Evolutionary conservation across 2,888 invertebrate genomes (phyloP).

Genomic region (Caenorhabditis sp.): DNA sequence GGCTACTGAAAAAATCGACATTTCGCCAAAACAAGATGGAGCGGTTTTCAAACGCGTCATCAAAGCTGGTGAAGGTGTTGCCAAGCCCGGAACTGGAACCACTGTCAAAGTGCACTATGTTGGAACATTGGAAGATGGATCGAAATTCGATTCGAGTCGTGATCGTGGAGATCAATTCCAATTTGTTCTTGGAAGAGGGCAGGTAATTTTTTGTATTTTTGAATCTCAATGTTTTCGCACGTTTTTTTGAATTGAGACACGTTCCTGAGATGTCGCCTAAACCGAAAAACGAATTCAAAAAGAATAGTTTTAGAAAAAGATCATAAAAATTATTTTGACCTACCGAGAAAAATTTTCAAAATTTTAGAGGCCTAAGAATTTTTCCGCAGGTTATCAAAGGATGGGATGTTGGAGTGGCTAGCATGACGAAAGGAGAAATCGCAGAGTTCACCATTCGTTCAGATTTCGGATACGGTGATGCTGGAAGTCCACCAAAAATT

Average conservation of each 20-base stretch:
- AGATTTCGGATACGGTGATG: slow-evolving; percentile 87
- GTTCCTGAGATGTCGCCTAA: no score
- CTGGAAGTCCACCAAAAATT: slow-evolving; percentile 86
- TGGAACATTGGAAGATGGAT: slow-evolving; percentile 85
- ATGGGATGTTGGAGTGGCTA: slow-evolving; percentile 91
- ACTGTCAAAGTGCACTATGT: slow-evolving; percentile 81
- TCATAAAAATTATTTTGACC: no score
- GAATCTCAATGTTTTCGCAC: no score
- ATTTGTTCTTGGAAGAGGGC: slow-evolving; percentile 87
- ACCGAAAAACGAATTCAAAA: no score
- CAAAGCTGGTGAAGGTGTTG: slow-evolving; percentile 78
- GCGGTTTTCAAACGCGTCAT: slow-evolving; percentile 82
- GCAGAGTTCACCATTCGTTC: slow-evolving; percentile 84
- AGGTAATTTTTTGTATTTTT: no score
- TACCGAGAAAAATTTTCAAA: no score
- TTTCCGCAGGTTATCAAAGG: slow-evolving; percentile 61
- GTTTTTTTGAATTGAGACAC: no score
- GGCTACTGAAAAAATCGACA: slow-evolving; percentile 32
- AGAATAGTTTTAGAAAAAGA: no score
- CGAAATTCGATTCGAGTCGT: slow-evolving; percentile 89
- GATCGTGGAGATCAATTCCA: slow-evolving; percentile 85
- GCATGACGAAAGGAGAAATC: slow-evolving; percentile 83
- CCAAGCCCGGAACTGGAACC: slow-evolving; percentile 54
- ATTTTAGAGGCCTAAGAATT: slow-evolving; percentile 8
- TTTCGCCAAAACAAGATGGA: slow-evolving; percentile 74